Percentiles rank a stretch among this genome's conserved stretches.
Evolutionary conservation across 2,113 vertebrate species (phyloP).

Genomic region (Tautogolabrus adspersus): DNA sequence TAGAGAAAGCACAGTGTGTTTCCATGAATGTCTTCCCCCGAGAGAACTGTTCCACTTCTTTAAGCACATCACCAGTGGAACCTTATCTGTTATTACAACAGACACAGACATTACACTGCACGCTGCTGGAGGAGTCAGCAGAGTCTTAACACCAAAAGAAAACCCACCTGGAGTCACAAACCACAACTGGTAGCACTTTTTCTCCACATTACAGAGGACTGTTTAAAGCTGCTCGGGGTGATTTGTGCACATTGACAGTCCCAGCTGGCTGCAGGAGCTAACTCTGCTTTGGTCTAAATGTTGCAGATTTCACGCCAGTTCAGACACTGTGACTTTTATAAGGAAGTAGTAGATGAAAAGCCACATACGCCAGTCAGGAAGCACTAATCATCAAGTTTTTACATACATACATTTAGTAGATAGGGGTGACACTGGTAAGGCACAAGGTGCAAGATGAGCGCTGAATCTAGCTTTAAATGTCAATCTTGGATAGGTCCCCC

Average conservation of each 20-base stretch:
- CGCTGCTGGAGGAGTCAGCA: slow-evolving; percentile 20
- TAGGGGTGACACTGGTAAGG: no score
- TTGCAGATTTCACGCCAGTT: slow-evolving; percentile 36
- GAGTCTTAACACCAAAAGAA: slow-evolving; percentile 25
- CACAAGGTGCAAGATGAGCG: no score
- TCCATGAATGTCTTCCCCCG: slow-evolving; percentile 42
- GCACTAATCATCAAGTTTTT: no score
- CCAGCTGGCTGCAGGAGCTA: slow-evolving; percentile 19
- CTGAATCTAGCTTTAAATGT: no score
- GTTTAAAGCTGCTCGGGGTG: slow-evolving; percentile 21
- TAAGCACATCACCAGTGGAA: slow-evolving; percentile 56
- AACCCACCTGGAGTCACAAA: slow-evolving; percentile 40
- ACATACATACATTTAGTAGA: no score
- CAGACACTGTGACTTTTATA: slow-evolving; percentile 29
- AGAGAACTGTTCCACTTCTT: slow-evolving; percentile 69
- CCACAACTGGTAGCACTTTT: slow-evolving; percentile 41
- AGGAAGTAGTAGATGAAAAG: no score
- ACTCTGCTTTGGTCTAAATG: slow-evolving; percentile 28
- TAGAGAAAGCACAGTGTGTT: slow-evolving; percentile 55
- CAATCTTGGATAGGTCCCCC: no score
- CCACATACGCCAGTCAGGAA: no score
- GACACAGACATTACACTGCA: slow-evolving; percentile 27
- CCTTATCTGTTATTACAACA: slow-evolving; percentile 50
- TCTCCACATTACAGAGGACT: slow-evolving; percentile 9
- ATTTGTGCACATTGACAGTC: slow-evolving; percentile 35